Conservation (phyloP, 2,113 vertebrate genomes). For the Notarius lentiginosus region DNA sequence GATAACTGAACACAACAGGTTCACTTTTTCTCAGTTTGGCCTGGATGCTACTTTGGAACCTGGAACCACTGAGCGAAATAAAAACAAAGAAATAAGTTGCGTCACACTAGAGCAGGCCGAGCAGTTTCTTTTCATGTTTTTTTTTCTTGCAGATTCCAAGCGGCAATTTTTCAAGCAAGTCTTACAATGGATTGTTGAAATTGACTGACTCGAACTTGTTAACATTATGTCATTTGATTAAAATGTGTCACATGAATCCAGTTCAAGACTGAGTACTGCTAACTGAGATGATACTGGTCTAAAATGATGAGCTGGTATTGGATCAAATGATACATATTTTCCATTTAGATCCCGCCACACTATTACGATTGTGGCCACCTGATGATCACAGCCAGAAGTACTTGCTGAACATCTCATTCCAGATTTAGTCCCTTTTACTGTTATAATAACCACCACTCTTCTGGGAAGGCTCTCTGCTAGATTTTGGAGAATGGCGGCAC, state of each 20-base stretch:
- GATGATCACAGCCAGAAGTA: neutral
- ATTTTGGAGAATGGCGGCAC: neutral
- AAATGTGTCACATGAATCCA: neutral
- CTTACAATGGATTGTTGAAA: neutral
- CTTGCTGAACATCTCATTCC: neutral
- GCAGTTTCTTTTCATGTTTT: neutral
- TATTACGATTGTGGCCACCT: neutral
- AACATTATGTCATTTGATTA: neutral
- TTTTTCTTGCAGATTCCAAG: neutral
- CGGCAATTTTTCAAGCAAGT: neutral
- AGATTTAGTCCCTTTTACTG: neutral
- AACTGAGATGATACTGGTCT: neutral
- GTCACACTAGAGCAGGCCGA: neutral
- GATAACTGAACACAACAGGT: neutral
- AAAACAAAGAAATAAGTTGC: neutral
- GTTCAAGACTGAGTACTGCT: neutral
- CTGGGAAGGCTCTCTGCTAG: neutral
- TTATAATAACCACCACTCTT: neutral
- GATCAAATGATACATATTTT: neutral
- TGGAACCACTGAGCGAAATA: neutral
- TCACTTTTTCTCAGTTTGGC: neutral
- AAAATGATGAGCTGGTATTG: neutral
- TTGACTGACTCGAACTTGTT: neutral
- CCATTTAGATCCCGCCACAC: neutral
- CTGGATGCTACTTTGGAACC: neutral